phyloP scores from a whole-genome alignment of 2,113 vertebrate species.

The Pristiophorus japonicus region DNA sequence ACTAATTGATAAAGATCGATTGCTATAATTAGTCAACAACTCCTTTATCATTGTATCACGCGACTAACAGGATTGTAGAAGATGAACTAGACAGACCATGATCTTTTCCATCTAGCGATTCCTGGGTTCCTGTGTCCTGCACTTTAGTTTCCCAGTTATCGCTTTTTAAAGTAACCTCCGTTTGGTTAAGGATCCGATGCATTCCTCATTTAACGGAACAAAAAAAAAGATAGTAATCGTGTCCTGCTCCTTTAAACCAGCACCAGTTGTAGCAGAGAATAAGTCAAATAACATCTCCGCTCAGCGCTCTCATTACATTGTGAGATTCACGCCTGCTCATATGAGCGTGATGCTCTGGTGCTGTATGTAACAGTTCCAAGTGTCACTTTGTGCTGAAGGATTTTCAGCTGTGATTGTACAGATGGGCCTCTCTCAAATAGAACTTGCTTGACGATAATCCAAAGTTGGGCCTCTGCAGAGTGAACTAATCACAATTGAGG shows the following conservation, averaged over 20 bases:
- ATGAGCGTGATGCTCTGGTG: neutral
- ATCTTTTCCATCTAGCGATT: no score
- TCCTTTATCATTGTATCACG: no score
- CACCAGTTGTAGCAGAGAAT: neutral
- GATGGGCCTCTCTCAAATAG: neutral
- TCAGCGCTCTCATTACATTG: neutral
- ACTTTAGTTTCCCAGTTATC: no score
- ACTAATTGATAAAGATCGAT: no score
- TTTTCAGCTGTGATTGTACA: neutral
- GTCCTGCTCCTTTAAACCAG: neutral
- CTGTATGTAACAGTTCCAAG: neutral
- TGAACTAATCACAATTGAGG: no score
- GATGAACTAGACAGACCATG: no score
- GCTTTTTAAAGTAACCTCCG: no score
- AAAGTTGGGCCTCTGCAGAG: no score
- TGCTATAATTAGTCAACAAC: no score
- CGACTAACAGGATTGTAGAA: no score
- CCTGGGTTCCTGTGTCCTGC: no score
- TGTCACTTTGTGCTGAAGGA: slow-evolving; percentile 3
- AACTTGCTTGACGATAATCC: neutral
- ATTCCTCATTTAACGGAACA: neutral
- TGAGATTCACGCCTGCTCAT: neutral
- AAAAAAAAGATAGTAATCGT: neutral
- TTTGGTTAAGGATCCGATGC: no score
- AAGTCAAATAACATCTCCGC: neutral